phyloP scores from a whole-genome alignment of 2,797 vertebrate species.

The Hippopotamyrus pictus region DNA sequence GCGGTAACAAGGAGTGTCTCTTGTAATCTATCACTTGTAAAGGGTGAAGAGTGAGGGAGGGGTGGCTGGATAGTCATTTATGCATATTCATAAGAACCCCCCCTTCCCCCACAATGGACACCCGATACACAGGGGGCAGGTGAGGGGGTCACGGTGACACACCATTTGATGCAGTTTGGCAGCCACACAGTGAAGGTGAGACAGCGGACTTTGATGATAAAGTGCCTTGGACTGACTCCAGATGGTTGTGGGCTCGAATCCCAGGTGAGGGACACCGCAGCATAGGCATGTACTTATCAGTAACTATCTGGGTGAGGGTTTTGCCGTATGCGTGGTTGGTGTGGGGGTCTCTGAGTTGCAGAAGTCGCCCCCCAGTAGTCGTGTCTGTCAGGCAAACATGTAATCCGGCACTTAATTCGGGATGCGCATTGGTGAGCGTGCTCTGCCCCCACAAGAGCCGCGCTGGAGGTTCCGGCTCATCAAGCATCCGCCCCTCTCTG shows the following conservation, averaged over 20 bases:
- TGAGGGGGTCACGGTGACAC: neutral
- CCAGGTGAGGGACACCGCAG: neutral
- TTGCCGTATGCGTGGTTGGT: neutral
- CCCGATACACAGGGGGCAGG: neutral
- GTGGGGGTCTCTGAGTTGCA: neutral
- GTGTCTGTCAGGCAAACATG: neutral
- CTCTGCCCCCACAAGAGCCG: neutral
- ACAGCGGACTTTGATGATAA: neutral
- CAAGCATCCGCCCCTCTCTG: neutral
- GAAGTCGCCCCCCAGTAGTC: neutral
- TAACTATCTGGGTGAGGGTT: neutral
- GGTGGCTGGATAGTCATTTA: constrained; percentile 9
- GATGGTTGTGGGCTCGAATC: neutral
- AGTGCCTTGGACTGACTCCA: neutral
- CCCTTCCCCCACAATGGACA: neutral
- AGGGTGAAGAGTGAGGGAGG: constrained; percentile 16
- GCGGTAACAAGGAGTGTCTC: neutral
- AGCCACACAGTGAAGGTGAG: neutral
- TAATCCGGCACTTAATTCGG: neutral
- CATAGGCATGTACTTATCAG: neutral
- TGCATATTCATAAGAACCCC: constrained; percentile 30
- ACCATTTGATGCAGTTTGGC: neutral
- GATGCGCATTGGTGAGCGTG: neutral
- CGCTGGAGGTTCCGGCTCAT: neutral
- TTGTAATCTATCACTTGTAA: neutral